These are phyloP conservation scores for Hemiscyllium ocellatum DNA, from an alignment of 2,113 vertebrate species.

Conservation along the genomic window DNA sequence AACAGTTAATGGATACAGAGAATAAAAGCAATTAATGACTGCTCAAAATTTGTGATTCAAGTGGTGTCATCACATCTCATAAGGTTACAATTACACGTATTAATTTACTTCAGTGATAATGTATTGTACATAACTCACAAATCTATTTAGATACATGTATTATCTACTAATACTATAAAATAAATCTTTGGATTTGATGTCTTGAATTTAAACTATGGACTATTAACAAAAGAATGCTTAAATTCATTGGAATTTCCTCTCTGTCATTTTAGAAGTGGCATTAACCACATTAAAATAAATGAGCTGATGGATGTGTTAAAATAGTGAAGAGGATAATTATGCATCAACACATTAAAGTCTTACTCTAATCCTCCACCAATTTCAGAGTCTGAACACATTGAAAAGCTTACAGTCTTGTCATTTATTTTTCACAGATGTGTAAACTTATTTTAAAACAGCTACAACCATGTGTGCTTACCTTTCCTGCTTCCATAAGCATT, in stretches of 20 bases:
- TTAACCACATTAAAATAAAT: background rate
- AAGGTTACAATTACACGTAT: background rate
- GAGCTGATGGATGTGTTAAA: background rate
- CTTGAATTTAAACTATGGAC: background rate
- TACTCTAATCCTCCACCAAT: background rate
- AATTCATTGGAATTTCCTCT: background rate
- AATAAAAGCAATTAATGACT: background rate
- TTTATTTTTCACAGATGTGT: background rate
- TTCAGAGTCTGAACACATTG: background rate
- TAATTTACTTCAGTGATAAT: background rate
- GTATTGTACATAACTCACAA: background rate
- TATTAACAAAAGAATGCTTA: constrained; percentile 25
- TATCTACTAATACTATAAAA: background rate
- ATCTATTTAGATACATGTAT: background rate
- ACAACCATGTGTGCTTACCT: background rate
- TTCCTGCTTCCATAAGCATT: background rate
- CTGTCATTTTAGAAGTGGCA: background rate
- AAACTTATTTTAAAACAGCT: background rate
- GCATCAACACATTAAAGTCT: background rate
- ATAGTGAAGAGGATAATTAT: constrained; percentile 9
- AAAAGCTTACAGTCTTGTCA: too few relatives aligned
- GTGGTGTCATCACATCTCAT: background rate
- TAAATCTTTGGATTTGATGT: background rate
- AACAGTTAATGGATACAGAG: background rate
- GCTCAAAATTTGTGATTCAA: background rate